These are phyloP conservation scores for Hydractinia symbiolongicarpus DNA, from an alignment of 30 jellyfish, hydroid and myxozoan genomes.

Conservation along the genomic window DNA sequence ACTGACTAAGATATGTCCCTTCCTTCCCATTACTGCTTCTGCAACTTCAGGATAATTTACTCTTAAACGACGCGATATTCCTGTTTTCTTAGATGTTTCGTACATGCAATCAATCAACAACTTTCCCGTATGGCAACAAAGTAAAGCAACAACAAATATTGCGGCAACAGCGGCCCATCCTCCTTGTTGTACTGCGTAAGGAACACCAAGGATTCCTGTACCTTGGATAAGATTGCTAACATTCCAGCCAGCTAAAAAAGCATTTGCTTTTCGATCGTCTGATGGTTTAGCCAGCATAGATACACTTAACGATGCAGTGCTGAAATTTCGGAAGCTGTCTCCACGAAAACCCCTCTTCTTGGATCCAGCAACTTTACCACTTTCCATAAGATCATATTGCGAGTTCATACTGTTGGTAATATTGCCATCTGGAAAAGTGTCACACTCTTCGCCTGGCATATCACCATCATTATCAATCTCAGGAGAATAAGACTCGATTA, in stretches of 20 bases:
- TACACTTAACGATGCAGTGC: slow-evolving; percentile 73
- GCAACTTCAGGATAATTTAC: slow-evolving; percentile 90
- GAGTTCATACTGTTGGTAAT: background rate
- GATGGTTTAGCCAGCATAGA: slow-evolving; percentile 90
- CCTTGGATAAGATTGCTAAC: slow-evolving; percentile 92
- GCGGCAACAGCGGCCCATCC: slow-evolving; percentile 97
- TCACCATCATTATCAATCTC: background rate
- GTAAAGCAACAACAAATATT: slow-evolving; percentile 72
- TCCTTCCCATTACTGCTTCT: slow-evolving; percentile 62
- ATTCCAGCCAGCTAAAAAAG: slow-evolving; percentile 98
- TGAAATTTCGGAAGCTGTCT: slow-evolving; percentile 21
- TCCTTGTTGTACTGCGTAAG: slow-evolving; percentile 75
- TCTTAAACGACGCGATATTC: slow-evolving; percentile 55
- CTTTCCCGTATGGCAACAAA: slow-evolving; percentile 88
- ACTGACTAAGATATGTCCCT: slow-evolving; percentile 52
- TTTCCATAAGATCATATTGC: slow-evolving; percentile 11
- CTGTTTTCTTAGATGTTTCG: slow-evolving; percentile 78
- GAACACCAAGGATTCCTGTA: slow-evolving; percentile 81
- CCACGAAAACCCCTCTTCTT: background rate
- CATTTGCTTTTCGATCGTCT: slow-evolving; percentile 78
- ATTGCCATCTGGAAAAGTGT: background rate
- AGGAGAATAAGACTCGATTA: background rate
- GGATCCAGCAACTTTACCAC: background rate
- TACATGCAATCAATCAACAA: slow-evolving; percentile 73
- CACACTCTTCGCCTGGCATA: background rate